These are phyloP conservation scores for Drosophila robusta DNA, from an alignment of 2,888 invertebrate genomes.

Conservation along the genomic window DNA sequence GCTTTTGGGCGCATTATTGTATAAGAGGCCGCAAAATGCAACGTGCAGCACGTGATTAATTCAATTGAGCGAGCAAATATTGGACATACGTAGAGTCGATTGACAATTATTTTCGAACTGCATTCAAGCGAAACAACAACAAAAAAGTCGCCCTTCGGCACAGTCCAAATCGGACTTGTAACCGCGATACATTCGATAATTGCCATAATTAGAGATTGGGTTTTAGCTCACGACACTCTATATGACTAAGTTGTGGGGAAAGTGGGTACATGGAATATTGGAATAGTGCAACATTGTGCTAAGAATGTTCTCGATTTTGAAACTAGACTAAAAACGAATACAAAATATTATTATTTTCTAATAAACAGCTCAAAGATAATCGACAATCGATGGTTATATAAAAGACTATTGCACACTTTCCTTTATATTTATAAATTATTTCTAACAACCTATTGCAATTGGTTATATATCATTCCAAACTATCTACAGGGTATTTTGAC, in stretches of 20 bases:
- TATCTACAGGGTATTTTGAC: slow-evolving; percentile 20
- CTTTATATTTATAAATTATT: no score
- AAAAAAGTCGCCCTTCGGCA: neutral
- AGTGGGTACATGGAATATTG: no score
- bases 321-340: no score
- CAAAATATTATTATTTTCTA: no score
- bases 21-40: slow-evolving; percentile 43
- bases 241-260: neutral
- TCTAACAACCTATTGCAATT: no score
- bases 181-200: slow-evolving; percentile 17
- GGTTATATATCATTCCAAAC: neutral
- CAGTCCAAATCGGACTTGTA: slow-evolving; percentile 7
- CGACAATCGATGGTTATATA: no score
- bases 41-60: slow-evolving; percentile 53
- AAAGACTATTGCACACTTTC: no score
- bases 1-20: slow-evolving; percentile 23
- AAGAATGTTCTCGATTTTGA: no score
- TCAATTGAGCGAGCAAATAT: slow-evolving; percentile 26
- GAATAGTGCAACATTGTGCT: no score
- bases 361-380: no score
- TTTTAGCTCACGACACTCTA: neutral
- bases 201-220: neutral
- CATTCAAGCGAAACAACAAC: slow-evolving; percentile 31
- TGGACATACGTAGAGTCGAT: slow-evolving; percentile 17
- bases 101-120: slow-evolving; percentile 37